Conservation (phyloP, 2,888 invertebrate genomes). For the Lordiphosa andalusiaca region DNA sequence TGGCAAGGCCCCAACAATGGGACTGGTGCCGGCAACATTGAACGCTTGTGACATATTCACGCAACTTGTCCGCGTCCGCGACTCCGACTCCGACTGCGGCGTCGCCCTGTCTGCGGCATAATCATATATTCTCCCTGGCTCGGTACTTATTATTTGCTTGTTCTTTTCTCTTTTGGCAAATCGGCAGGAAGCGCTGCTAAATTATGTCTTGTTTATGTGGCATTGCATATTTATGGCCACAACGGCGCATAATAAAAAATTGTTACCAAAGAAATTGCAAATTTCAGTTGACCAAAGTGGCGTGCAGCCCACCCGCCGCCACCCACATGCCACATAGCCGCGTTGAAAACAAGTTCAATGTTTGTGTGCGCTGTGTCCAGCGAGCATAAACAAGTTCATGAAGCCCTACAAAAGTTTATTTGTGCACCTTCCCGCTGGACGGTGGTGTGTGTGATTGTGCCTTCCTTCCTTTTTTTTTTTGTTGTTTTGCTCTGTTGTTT, state of each 20-base stretch:
- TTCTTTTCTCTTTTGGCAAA: conserved; percentile 65
- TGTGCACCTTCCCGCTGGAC: conserved; percentile 50
- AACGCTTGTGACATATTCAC: conserved; percentile 73
- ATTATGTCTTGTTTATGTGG: conserved; percentile 76
- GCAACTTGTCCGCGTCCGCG: conserved; percentile 46
- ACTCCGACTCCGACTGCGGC: conserved; percentile 40
- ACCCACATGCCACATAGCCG: conserved; percentile 7
- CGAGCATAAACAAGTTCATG: conserved; percentile 58
- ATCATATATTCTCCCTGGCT: conserved; percentile 71
- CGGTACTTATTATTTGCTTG: conserved; percentile 68
- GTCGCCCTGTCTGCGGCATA: conserved; percentile 70
- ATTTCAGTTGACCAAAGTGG: conserved; percentile 64
- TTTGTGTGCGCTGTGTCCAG: conserved; percentile 59
- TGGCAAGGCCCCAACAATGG: conserved; percentile 75
- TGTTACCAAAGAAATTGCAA: conserved; percentile 57
- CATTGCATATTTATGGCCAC: conserved; percentile 68
- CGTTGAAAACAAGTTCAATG: conserved; percentile 69
- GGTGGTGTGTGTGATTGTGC: conserved; percentile 19
- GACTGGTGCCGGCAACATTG: conserved; percentile 61
- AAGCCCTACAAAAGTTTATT: conserved; percentile 67
- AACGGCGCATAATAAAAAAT: conserved; percentile 62
- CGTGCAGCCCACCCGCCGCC: neutral
- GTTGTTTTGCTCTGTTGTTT: neutral
- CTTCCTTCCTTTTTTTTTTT: conserved; percentile 4
- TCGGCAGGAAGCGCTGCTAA: conserved; percentile 73